A percentile compares a stretch with the other conserved stretches of the same genome.
These are phyloP conservation scores for Mugil cephalus DNA, from an alignment of 2,113 vertebrate genomes.

Conservation along the genomic window DNA sequence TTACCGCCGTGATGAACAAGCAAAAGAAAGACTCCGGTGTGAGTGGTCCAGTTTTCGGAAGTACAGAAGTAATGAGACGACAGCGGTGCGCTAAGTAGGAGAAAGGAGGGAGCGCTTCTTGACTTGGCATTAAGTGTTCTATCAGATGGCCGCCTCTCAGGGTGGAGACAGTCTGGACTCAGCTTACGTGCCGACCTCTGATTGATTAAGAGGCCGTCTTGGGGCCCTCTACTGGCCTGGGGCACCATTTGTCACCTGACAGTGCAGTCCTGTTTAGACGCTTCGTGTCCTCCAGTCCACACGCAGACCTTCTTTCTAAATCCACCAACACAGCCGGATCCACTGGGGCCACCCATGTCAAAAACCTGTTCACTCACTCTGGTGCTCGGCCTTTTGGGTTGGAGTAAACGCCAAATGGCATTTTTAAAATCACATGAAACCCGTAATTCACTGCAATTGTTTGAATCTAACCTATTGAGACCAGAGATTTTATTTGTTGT, in stretches of 20 bases:
- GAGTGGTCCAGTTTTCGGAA: conserved; percentile 5
- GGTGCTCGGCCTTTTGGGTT: conserved; percentile 56
- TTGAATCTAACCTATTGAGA: no score
- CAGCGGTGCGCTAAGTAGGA: conserved; percentile 30
- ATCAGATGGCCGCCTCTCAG: conserved; percentile 75
- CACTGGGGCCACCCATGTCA: conserved; percentile 69
- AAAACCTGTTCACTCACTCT: conserved; percentile 58
- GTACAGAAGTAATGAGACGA: conserved; percentile 5
- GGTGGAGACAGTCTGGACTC: conserved; percentile 66
- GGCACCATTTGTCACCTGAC: conserved; percentile 80
- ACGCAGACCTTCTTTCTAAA: conserved; percentile 62
- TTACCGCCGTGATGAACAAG: no score
- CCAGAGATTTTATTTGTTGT: no score
- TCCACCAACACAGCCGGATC: conserved; percentile 56
- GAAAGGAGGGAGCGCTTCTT: conserved; percentile 35
- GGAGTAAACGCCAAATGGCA: conserved; percentile 49
- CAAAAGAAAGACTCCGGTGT: conserved; percentile 1
- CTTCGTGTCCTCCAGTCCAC: conserved; percentile 62
- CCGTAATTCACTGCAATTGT: no score
- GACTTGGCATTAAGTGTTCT: conserved; percentile 68
- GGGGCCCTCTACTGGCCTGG: conserved; percentile 68
- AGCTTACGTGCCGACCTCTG: conserved; percentile 75
- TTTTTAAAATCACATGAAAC: conserved; percentile 2
- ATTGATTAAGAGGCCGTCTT: conserved; percentile 82
- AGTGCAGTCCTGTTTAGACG: conserved; percentile 66